Evolutionary conservation across 2,113 vertebrate species (phyloP), one percentile per base, ranked within the genome.

Genomic region (Cygnus atratus): DNA sequence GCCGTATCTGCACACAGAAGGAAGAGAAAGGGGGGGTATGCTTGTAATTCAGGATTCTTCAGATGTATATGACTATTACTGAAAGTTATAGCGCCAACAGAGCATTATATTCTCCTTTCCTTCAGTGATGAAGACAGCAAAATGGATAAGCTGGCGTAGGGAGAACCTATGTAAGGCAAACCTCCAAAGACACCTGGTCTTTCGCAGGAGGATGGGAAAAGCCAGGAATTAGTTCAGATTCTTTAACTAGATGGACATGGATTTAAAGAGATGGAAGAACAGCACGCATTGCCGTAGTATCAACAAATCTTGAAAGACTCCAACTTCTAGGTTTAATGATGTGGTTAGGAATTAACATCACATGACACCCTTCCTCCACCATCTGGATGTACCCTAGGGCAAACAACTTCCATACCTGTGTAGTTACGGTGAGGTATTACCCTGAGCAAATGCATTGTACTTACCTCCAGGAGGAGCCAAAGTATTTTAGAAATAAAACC

Each of bases 381-480:
- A 37, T 4, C 48, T 3, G 21, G n/a, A 0, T 2, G 33, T 19
- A 52, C 6, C 11, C 29, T 21, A 7, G 12, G 12, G 41, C 25
- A 81, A 39, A 68, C 2, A 29, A 33, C 1, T 19, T 35, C 50
- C 29, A 11, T 1, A 62, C 11, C 10, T 4, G 10, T 11, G 22
- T 1, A 52, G 43, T 13, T 67, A 76, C 0, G 31, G 25, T 29
- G 28, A 35, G 11, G 44, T 17, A 73, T 26, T 2, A 79, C 4
- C 13, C 43, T 54, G 43, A 70, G 43, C 28, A 90, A 72, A 68
- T 31, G 11, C 39, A 33, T 16, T 17, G 13, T 46, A 90, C 86
- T 88, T 92, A 96, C 95, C 90, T 88, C 43, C 76, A 88, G 66
- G 73, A 95, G 61, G 52, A 94, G 85, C 68, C 61, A 48, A 84